A percentile compares a stretch with the other conserved stretches of the same genome.
Conservation (phyloP, 1,140 invertebrate species). For the Philopotamus ludificatus region DNA sequence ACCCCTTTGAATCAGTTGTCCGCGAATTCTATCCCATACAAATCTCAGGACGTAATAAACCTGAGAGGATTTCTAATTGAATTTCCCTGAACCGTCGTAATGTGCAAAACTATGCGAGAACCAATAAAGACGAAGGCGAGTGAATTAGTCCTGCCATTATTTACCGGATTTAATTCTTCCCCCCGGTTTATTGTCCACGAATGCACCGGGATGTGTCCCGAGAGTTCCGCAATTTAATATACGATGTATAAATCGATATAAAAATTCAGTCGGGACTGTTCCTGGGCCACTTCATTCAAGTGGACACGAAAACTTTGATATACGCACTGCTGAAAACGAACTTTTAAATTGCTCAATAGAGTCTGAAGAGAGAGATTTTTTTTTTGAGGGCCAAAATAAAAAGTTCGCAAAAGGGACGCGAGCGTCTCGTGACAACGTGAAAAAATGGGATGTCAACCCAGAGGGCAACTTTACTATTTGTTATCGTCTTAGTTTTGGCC, state of each 20-base stretch:
- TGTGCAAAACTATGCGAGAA: not conserved
- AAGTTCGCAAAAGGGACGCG: not conserved
- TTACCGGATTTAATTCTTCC: not conserved
- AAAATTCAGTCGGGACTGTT: not conserved
- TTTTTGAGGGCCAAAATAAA: conserved; percentile 9
- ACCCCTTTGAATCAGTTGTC: too few relatives aligned
- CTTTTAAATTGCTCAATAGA: conserved; percentile 13
- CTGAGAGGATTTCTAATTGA: too few relatives aligned
- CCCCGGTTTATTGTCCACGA: not conserved
- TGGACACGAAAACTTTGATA: not conserved
- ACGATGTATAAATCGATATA: too few relatives aligned
- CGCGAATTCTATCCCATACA: too few relatives aligned
- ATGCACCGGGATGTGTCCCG: not conserved
- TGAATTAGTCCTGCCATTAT: not conserved
- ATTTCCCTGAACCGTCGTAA: not conserved
- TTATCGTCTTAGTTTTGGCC: not conserved
- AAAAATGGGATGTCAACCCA: not conserved
- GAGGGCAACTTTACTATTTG: not conserved
- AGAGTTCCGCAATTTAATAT: too few relatives aligned
- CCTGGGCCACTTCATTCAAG: not conserved
- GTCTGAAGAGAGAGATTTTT: conserved; percentile 10
- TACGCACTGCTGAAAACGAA: not conserved
- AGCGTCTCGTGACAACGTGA: not conserved
- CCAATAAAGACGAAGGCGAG: not conserved
- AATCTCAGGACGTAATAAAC: too few relatives aligned